These are phyloP conservation scores for Ladona fulva DNA, from an alignment of 1,140 invertebrate species.

Conservation along the genomic window DNA sequence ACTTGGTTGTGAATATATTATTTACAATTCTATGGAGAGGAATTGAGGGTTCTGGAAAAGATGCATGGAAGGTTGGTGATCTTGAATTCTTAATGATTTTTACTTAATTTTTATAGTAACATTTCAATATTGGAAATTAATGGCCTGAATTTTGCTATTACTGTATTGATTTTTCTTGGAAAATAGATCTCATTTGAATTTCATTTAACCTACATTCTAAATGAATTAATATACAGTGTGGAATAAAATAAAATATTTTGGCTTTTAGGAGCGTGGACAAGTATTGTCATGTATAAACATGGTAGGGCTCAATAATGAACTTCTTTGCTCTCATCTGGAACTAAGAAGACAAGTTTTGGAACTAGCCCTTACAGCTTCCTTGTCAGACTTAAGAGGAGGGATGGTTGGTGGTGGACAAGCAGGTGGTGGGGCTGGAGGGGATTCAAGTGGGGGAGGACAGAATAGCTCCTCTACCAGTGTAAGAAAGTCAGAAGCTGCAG, in stretches of 20 bases:
- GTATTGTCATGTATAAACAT: constrained; percentile 52
- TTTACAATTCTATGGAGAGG: constrained; percentile 54
- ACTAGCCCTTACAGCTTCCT: constrained; percentile 48
- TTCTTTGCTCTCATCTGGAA: constrained; percentile 46
- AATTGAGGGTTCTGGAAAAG: constrained; percentile 44
- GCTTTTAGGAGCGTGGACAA: constrained; percentile 44
- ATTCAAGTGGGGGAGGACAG: background rate
- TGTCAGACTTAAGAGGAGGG: constrained; percentile 45
- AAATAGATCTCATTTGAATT: too few species aligned
- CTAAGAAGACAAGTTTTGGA: constrained; percentile 50
- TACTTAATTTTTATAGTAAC: too few species aligned
- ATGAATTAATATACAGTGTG: too few species aligned
- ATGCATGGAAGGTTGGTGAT: constrained; percentile 45
- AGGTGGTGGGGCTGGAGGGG: background rate
- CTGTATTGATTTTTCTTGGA: too few species aligned
- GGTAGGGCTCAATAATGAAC: constrained; percentile 46
- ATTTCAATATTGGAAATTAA: too few species aligned
- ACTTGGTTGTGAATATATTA: constrained; percentile 46
- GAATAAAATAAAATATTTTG: too few species aligned
- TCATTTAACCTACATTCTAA: too few species aligned
- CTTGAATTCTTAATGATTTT: constrained; percentile 5
- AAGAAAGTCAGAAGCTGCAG: constrained; percentile 23
- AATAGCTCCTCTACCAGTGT: background rate
- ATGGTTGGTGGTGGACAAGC: constrained; percentile 23
- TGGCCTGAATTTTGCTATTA: too few species aligned